Evolutionary conservation across 2,888 invertebrate species (phyloP).

Genomic region (Seira ritae): DNA sequence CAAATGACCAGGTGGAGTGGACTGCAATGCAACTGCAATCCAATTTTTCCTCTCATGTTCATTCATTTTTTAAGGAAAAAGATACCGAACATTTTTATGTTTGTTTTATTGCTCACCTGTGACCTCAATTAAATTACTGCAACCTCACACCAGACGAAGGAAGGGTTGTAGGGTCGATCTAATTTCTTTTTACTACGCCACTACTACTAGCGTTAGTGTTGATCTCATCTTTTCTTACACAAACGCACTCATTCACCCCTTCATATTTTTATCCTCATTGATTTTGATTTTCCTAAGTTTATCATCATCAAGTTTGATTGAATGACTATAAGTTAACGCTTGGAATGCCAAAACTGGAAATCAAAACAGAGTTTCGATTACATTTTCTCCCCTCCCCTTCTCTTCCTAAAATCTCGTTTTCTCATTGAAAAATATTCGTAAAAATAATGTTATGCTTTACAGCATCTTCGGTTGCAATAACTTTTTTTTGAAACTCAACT

Average conservation of each 20-base stretch:
- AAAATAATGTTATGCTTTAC: not conserved
- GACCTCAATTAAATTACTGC: conserved; percentile 14
- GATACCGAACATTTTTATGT: too few species aligned
- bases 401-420: conserved; percentile 1
- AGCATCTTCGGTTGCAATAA: not conserved
- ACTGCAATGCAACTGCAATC: not conserved
- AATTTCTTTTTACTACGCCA: not conserved
- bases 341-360: not conserved
- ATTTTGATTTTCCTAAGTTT: not conserved
- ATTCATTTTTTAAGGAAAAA: not conserved
- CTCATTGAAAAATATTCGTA: not conserved
- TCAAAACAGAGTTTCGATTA: conserved; percentile 12
- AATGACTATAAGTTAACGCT: conserved; percentile 8
- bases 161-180: too few species aligned
- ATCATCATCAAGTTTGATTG: conserved; percentile 2
- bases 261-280: too few species aligned
- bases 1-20: conserved; percentile 10
- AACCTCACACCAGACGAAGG: too few species aligned
- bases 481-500: not conserved
- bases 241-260: not conserved
- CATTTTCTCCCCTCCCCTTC: not conserved
- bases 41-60: not conserved
- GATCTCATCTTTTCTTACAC: not conserved
- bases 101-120: conserved; percentile 2
- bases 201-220: not conserved